Conservation (phyloP, 2,888 invertebrate genomes). For the Altica lythri region DNA sequence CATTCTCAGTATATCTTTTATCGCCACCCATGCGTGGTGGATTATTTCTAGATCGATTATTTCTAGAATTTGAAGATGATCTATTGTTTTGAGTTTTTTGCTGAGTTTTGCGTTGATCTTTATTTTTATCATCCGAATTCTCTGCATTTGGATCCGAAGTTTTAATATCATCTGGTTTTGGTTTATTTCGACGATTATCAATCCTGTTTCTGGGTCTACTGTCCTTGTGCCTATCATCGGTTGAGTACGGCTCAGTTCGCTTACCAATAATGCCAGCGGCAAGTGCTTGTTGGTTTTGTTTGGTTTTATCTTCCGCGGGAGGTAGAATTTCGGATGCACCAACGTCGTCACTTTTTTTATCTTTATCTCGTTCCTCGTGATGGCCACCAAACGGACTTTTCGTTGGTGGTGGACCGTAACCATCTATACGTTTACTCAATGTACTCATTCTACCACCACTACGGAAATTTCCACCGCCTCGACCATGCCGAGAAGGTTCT, state of each 20-base stretch:
- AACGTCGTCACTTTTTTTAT: constrained; percentile 47
- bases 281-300: constrained; percentile 69
- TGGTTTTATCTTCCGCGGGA: constrained; percentile 66
- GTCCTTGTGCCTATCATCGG: constrained; percentile 40
- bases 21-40: constrained; percentile 46
- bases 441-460: constrained; percentile 52
- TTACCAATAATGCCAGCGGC: constrained; percentile 65
- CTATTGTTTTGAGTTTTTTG: constrained; percentile 34
- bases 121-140: constrained; percentile 69
- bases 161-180: constrained; percentile 44
- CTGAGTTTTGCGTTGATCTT: constrained; percentile 47
- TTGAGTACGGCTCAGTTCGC: constrained; percentile 35
- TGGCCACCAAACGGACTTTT: constrained; percentile 72
- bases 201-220: constrained; percentile 55
- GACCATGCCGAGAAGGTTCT: constrained; percentile 85
- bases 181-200: constrained; percentile 40
- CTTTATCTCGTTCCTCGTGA: constrained; percentile 51
- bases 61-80: constrained; percentile 41
- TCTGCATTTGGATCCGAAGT: constrained; percentile 82
- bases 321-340: constrained; percentile 9
- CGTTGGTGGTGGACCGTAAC: constrained; percentile 80
- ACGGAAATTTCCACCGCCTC: constrained; percentile 62
- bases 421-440: constrained; percentile 68
- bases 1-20: constrained; percentile 39
- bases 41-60: constrained; percentile 44